These are phyloP conservation scores for Sycobia sp. DNA, from an alignment of 1,140 invertebrate genomes.

Conservation along the genomic window DNA sequence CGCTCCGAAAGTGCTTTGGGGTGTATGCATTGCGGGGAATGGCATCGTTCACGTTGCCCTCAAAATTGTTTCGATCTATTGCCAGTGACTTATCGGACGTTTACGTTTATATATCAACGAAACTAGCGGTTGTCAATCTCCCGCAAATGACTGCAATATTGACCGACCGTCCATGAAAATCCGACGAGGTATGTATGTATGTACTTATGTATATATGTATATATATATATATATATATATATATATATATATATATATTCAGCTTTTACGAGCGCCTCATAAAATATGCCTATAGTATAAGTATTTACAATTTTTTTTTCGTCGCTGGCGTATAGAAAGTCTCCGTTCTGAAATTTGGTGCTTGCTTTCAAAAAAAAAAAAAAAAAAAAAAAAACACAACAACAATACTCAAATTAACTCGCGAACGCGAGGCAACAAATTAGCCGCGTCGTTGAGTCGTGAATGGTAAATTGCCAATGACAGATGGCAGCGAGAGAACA, in stretches of 20 bases:
- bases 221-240: too few species aligned
- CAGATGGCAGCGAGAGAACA: too few species aligned
- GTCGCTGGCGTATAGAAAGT: background rate
- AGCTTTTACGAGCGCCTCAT: background rate
- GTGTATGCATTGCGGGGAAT: background rate
- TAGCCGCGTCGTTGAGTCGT: background rate
- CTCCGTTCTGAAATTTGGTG: background rate
- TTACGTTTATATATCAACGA: constrained; percentile 1
- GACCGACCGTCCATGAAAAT: constrained; percentile 21
- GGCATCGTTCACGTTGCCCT: constrained; percentile 5
- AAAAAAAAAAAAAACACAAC: too few species aligned
- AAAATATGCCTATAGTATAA: background rate
- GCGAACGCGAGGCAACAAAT: background rate
- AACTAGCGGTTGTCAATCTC: constrained; percentile 28
- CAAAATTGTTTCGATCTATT: constrained; percentile 25
- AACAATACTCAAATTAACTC: too few species aligned
- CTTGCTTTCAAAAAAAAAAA: background rate
- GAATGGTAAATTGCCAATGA: background rate
- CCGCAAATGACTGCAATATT: constrained; percentile 22
- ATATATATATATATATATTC: too few species aligned
- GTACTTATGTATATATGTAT: too few species aligned
- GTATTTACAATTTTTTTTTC: constrained; percentile 14
- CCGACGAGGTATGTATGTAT: too few species aligned
- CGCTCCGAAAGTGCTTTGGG: constrained; percentile 5
- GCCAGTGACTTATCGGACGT: constrained; percentile 20